A percentile compares a stretch with the other conserved stretches of the same genome.
These are phyloP conservation scores for Cnemophilus loriae DNA, from an alignment of 2,113 vertebrate genomes.

Conservation along the genomic window DNA sequence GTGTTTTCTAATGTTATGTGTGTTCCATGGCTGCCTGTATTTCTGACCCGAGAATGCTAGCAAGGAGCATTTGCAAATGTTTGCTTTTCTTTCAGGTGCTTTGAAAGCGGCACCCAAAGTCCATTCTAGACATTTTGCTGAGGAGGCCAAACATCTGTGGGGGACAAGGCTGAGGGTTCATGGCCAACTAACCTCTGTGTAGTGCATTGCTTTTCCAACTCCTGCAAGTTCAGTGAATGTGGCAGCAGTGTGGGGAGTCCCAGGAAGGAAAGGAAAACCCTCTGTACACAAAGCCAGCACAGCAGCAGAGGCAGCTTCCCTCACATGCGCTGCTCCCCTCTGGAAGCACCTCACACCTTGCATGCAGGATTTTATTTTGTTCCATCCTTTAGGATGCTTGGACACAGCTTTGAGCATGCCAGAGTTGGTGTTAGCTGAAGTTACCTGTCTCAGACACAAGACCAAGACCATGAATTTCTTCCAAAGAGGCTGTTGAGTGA, in stretches of 20 bases:
- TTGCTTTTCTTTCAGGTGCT: neutral
- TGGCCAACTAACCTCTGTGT: neutral
- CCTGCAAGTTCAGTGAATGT: rapidly evolving
- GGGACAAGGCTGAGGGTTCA: neutral
- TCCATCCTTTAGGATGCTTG: neutral
- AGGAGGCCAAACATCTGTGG: neutral
- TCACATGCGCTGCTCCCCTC: neutral
- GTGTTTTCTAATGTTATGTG: neutral
- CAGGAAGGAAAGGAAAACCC: neutral
- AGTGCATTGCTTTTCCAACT: neutral
- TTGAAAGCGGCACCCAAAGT: neutral
- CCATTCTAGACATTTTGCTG: neutral
- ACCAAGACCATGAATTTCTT: neutral
- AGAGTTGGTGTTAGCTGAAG: rapidly evolving
- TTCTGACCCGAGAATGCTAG: neutral
- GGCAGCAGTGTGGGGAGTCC: rapidly evolving
- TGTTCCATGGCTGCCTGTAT: neutral
- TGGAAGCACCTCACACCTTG: too few relatives aligned
- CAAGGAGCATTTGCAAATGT: rapidly evolving
- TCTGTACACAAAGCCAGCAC: neutral
- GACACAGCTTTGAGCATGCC: neutral
- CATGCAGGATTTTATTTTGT: neutral
- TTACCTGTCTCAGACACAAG: neutral
- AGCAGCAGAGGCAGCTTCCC: neutral
- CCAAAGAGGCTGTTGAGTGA: neutral